Evolutionary conservation across 2,113 vertebrate genomes (phyloP).

Genomic region (Cyphomyrus plagiostoma): DNA sequence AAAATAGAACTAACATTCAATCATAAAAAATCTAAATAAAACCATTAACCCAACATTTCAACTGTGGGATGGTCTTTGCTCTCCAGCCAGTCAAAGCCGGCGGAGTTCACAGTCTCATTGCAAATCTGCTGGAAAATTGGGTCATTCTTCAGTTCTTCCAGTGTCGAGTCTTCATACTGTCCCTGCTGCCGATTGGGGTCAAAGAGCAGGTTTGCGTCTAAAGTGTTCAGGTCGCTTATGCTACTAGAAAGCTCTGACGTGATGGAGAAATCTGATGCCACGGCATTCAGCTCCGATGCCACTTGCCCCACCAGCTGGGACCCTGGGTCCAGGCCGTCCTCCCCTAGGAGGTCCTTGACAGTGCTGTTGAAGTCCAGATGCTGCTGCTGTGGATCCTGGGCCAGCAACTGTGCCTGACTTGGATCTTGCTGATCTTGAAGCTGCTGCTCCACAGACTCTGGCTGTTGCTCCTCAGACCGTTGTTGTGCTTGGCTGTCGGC

Average conservation of each 20-base stretch:
- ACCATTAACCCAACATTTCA: constrained; percentile 90
- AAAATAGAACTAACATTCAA: constrained; percentile 32
- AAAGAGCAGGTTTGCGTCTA: constrained; percentile 94
- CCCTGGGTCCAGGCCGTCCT: constrained; percentile 68
- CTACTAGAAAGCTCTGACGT: constrained; percentile 89
- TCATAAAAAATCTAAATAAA: constrained; percentile 44
- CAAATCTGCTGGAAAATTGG: constrained; percentile 93
- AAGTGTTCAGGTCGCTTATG: constrained; percentile 89
- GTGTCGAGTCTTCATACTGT: constrained; percentile 81
- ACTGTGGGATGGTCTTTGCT: constrained; percentile 96
- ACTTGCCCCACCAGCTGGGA: constrained; percentile 76
- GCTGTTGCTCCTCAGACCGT: constrained; percentile 62
- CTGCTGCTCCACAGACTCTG: constrained; percentile 62
- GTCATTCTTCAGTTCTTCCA: constrained; percentile 89
- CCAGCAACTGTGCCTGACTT: constrained; percentile 43
- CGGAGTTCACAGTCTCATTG: constrained; percentile 79
- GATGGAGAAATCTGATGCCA: constrained; percentile 77
- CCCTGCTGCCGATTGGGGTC: constrained; percentile 89
- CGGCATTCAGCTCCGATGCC: constrained; percentile 67
- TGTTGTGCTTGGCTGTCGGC: constrained; percentile 75
- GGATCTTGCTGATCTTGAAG: constrained; percentile 60
- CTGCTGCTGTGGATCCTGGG: constrained; percentile 40
- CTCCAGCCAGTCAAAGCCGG: constrained; percentile 95
- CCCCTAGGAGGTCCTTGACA: constrained; percentile 81
- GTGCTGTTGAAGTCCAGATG: constrained; percentile 81